phyloP scores from a whole-genome alignment of 2,888 invertebrate genomes.

The Trypoxylon attenuatum region DNA sequence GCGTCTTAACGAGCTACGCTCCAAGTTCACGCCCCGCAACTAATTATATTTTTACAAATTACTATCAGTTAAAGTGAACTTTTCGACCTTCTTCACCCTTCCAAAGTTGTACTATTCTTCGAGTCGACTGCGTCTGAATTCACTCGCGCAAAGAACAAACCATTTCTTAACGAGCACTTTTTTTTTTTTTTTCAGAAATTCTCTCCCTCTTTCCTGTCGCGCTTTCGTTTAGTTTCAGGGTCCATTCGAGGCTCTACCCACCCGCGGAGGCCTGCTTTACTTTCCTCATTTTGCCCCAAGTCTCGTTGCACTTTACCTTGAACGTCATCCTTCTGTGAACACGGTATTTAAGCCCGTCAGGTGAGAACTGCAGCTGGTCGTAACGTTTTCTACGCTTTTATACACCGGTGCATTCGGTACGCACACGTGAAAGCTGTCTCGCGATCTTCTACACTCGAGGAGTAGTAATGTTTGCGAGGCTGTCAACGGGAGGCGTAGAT shows the following conservation, averaged over 20 bases:
- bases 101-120: background rate
- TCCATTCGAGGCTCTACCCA: background rate
- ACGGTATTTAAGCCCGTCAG: slow-evolving; percentile 62
- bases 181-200: background rate
- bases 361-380: slow-evolving; percentile 70
- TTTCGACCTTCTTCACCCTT: slow-evolving; percentile 2
- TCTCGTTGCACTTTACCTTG: slow-evolving; percentile 65
- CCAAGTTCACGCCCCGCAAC: background rate
- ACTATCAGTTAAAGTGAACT: slow-evolving; percentile 23
- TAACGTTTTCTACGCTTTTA: slow-evolving; percentile 66
- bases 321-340: slow-evolving; percentile 63
- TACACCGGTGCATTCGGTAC: slow-evolving; percentile 54
- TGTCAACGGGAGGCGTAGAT: slow-evolving; percentile 9
- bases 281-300: slow-evolving; percentile 10
- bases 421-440: slow-evolving; percentile 28
- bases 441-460: background rate
- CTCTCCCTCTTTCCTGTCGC: background rate
- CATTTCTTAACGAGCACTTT: slow-evolving; percentile 27
- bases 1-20: slow-evolving; percentile 14
- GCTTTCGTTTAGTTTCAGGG: background rate
- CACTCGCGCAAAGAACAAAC: background rate
- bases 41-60: slow-evolving; percentile 37
- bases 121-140: background rate
- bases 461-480: too few species aligned
- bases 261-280: slow-evolving; percentile 1